phyloP scores from a whole-genome alignment of 1,140 invertebrate genomes.

The Drosophila sp. region DNA sequence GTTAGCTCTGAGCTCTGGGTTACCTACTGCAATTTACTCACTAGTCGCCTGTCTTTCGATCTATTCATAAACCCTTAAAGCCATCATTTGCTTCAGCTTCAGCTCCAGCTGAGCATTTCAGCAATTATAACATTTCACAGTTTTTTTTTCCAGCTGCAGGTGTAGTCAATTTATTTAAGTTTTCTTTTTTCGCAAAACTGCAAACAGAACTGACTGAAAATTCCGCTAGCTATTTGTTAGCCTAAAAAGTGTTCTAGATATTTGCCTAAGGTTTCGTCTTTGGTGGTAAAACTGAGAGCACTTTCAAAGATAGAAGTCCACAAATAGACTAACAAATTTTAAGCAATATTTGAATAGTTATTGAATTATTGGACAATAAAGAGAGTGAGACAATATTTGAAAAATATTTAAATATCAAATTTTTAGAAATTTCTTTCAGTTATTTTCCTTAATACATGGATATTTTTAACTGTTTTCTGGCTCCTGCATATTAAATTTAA shows the following conservation, averaged over 20 bases:
- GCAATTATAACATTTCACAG: slow-evolving; percentile 50
- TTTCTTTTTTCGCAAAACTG: slow-evolving; percentile 5
- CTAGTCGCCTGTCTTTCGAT: slow-evolving; percentile 32
- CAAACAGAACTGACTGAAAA: not conserved
- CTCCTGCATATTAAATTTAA: not conserved
- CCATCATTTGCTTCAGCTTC: slow-evolving; percentile 28
- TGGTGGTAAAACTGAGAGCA: slow-evolving; percentile 7
- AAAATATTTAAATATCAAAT: too few species aligned
- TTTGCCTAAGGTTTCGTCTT: not conserved
- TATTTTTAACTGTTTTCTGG: not conserved
- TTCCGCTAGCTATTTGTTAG: slow-evolving; percentile 7
- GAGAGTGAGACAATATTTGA: too few species aligned
- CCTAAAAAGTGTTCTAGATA: slow-evolving; percentile 2
- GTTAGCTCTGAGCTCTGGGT: slow-evolving; percentile 55
- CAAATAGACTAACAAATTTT: not conserved
- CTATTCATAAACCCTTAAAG: slow-evolving; percentile 25
- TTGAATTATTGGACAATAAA: too few species aligned
- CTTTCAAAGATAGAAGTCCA: not conserved
- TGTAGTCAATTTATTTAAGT: slow-evolving; percentile 32
- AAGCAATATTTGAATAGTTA: too few species aligned
- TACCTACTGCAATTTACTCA: slow-evolving; percentile 37
- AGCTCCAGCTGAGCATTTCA: slow-evolving; percentile 3
- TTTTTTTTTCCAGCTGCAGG: slow-evolving; percentile 42
- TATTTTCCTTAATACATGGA: not conserved
- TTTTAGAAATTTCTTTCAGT: too few species aligned